These are phyloP conservation scores for Chaetorhynchus papuensis DNA, from an alignment of 2,113 vertebrate genomes.

Conservation along the genomic window DNA sequence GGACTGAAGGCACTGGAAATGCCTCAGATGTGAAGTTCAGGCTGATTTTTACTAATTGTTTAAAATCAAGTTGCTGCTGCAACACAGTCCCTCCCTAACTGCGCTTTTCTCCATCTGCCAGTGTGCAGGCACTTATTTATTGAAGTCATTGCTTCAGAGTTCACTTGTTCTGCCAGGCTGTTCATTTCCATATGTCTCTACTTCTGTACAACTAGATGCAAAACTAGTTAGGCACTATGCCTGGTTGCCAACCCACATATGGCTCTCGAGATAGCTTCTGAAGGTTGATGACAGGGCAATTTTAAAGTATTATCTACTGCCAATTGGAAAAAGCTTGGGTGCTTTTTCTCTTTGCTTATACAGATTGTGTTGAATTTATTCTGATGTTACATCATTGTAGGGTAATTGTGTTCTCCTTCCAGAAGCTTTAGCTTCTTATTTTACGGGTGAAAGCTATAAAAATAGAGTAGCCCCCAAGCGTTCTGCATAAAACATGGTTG, in stretches of 20 bases:
- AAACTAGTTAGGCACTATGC: neutral
- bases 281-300: neutral
- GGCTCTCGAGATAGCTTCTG: neutral
- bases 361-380: constrained; percentile 21
- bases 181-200: constrained; percentile 47
- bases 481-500: constrained; percentile 13
- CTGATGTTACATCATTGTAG: neutral
- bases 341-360: neutral
- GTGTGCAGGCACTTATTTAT: constrained; percentile 5
- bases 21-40: neutral
- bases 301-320: neutral
- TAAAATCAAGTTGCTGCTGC: neutral
- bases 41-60: neutral
- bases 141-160: constrained; percentile 9
- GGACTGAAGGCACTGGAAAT: neutral
- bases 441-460: constrained; percentile 15
- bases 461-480: neutral
- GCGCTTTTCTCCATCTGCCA: constrained; percentile 23
- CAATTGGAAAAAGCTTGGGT: neutral
- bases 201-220: constrained; percentile 18
- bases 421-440: constrained; percentile 16
- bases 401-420: constrained; percentile 12
- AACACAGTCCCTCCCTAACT: neutral
- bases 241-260: neutral
- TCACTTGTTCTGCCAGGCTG: constrained; percentile 29